Evolutionary conservation across 2,113 vertebrate genomes (phyloP), one percentile per base, ranked within the genome.

Genomic region (Ursus arctos): DNA sequence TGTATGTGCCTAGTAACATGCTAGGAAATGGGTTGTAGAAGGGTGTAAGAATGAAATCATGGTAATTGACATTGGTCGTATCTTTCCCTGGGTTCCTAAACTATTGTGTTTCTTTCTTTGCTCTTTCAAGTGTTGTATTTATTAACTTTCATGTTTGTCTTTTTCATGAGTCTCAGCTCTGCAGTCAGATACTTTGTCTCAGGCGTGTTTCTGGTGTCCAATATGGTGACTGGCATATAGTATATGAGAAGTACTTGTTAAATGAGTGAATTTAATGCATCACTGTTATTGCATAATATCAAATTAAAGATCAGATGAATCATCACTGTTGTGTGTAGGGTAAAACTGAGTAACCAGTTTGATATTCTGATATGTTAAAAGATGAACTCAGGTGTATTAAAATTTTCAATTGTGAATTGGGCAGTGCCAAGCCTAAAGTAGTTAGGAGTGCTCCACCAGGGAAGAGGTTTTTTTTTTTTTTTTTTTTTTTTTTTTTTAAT

Each of bases 161-260:
- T 18, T 61, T 79, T 88, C 55, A 43, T 36, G 22, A 82, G 71
- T 69, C 19, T 95, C 19, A 88, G 36, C 3, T 83, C 13, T 57
- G 76, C 1, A 61, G 28, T 77, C 53, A 88, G 36, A 11, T 22
- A 82, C 24, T 11, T 40, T 26, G 51, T 63, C 7, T 65, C 33
- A 74, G 76, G 91, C 18, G 40, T 57, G 76, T 94, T 94, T 16
- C 72, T 53, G n/a, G 63, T 61, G 36, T 19, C 24, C 87, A 90
- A 65, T 63, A 61, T 69, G 40, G 26, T 87, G 40, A 81, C 13
- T n/a, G n/a, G 4, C 2, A 90, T 10, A 31, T 33, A 55, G n/a
- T 9, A 82, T 89, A 96, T 71, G 86, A 88, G 40, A 97, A 65
- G 85, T 79, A 59, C 53, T 91, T 88, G 43, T 71, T 93, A 88